phyloP scores from a whole-genome alignment of 2,797 vertebrate genomes.

The Thalassophryne amazonica region DNA sequence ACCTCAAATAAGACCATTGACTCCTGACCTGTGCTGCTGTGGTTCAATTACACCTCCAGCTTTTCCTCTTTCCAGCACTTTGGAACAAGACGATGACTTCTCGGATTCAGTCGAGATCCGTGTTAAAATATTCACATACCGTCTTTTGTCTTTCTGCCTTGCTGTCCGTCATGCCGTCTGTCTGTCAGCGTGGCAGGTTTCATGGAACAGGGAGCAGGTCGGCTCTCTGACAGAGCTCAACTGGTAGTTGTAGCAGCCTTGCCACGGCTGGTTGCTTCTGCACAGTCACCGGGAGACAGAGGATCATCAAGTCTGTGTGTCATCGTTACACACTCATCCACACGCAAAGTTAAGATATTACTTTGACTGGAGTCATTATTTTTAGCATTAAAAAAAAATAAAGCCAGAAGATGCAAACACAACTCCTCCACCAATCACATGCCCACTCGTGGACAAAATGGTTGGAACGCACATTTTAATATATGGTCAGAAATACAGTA shows the following conservation, averaged over 20 bases:
- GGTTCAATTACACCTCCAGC: constrained; percentile 67
- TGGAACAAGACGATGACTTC: constrained; percentile 21
- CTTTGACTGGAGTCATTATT: too few relatives aligned
- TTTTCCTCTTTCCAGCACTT: constrained; percentile 44
- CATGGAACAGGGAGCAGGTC: constrained; percentile 70
- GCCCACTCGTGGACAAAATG: too few relatives aligned
- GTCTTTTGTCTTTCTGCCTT: constrained; percentile 49
- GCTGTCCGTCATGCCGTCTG: constrained; percentile 30
- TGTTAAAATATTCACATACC: constrained; percentile 58
- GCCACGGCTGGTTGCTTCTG: constrained; percentile 69
- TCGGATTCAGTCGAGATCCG: constrained; percentile 13
- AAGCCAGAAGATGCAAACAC: too few relatives aligned
- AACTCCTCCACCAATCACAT: too few relatives aligned
- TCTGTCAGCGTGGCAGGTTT: constrained; percentile 64
- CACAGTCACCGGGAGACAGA: constrained; percentile 67
- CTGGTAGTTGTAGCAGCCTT: constrained; percentile 75
- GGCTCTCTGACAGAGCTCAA: constrained; percentile 75
- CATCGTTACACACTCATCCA: too few relatives aligned
- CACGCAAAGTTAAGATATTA: constrained; percentile 12
- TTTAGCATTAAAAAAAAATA: too few relatives aligned
- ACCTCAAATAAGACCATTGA: constrained; percentile 71
- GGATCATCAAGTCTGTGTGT: constrained; percentile 68
- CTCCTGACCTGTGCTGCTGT: constrained; percentile 51
- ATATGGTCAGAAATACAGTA: too few relatives aligned
- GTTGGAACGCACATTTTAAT: too few relatives aligned